phyloP scores from a whole-genome alignment of 2,797 vertebrate genomes.

The Pseudopleuronectes americanus region DNA sequence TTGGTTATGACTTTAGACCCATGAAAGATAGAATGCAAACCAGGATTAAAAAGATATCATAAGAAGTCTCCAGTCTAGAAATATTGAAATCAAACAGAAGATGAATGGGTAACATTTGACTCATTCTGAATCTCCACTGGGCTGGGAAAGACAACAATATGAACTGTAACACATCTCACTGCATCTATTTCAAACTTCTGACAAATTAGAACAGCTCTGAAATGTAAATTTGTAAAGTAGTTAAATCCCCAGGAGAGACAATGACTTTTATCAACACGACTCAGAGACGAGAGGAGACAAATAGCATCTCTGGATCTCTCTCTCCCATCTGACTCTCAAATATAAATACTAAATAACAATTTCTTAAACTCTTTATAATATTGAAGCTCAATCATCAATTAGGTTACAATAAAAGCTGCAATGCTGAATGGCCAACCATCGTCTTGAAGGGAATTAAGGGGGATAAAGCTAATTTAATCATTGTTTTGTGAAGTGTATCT shows the following conservation, averaged over 20 bases:
- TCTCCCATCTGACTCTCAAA: background rate
- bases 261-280: conserved; percentile 15
- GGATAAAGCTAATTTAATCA: background rate
- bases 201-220: background rate
- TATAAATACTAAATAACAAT: background rate
- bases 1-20: conserved; percentile 10
- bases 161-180: background rate
- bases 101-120: background rate
- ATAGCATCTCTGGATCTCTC: background rate
- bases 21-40: background rate
- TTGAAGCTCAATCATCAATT: background rate
- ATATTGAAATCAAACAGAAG: background rate
- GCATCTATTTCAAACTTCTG: background rate
- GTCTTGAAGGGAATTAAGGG: background rate
- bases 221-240: conserved; percentile 11
- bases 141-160: background rate
- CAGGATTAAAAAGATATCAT: background rate
- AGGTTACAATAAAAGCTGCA: background rate
- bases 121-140: background rate
- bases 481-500: conserved; percentile 12
- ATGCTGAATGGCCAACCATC: background rate
- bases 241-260: conserved; percentile 27
- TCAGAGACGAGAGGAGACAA: background rate
- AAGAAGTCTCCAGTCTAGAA: background rate
- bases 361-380: background rate